Conservation (phyloP, 2,888 invertebrate species). For the Cheilosia soror region DNA sequence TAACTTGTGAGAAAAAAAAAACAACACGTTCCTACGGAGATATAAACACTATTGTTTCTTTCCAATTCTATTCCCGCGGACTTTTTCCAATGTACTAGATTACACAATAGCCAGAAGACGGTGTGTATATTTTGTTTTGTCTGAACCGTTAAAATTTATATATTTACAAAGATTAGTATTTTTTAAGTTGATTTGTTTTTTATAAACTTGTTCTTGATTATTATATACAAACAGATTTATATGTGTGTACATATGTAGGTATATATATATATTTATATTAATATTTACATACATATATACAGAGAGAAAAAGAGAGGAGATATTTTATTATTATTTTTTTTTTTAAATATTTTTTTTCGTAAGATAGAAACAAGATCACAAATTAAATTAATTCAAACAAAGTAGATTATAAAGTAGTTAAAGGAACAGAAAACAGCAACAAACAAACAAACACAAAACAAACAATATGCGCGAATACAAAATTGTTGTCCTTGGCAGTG, state of each 20-base stretch:
- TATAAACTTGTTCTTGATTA: conserved; percentile 9
- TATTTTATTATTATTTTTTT: not conserved
- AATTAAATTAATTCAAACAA: conserved; percentile 11
- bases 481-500: conserved; percentile 99
- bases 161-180: conserved; percentile 9
- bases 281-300: conserved; percentile 26
- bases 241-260: conserved; percentile 11
- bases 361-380: conserved; percentile 21
- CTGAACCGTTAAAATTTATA: not conserved
- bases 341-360: not conserved
- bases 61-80: not conserved
- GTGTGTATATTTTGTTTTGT: conserved; percentile 3
- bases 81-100: not conserved
- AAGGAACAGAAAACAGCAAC: conserved; percentile 11
- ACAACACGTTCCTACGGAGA: conserved; percentile 1
- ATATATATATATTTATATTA: conserved; percentile 12
- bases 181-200: not conserved
- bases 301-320: not conserved
- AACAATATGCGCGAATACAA: conserved; percentile 98
- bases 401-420: conserved; percentile 21
- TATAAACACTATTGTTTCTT: not conserved
- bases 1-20: not conserved
- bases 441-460: conserved; percentile 49
- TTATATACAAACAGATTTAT: conserved; percentile 14
- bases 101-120: not conserved